Evolutionary conservation across 2,888 invertebrate genomes (phyloP), one percentile per base, ranked within the genome.

Genomic region (Cataglyphis rosenhaueri): DNA sequence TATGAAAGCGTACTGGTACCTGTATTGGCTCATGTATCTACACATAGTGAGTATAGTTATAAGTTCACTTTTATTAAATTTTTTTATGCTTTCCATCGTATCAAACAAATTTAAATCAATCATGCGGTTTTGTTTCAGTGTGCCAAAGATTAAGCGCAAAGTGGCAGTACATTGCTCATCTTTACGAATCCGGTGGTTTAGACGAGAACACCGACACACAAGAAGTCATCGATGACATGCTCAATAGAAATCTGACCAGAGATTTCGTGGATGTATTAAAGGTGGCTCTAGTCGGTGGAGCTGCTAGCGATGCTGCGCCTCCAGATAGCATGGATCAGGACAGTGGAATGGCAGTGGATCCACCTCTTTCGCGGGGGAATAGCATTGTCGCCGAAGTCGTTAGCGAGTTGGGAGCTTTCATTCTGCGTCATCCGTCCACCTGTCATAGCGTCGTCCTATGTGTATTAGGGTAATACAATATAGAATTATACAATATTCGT

Each of bases 231-330:
- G 97, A 98, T 92, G 98, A 98, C 91, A 97, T 98, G 95, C 95
- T 99, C 70, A 97, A 98, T 84, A 95, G 98, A 82, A 97, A 97
- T 82, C 95, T 98, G 79, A 98, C 98, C 0, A 96, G 98, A 84
- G 99, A 99, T 94, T 98, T 98, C 92, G 95, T 99, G 38, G 98
- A 98, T 90, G 96, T 98, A 1, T 94, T 98, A 35, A 97, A 97
- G 95, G 96, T 97, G 38, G 97, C 97, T 1, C 94, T 98, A 5
- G 97, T 98, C 35, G 97, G 97, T 48, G 97, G 97, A 44, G 95
- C 95, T 86, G 94, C 94, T 89, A 96, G 95, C 85, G 96, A 96
- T 59, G 95, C 96, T 57, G 86, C 95, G 4, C 95, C 94, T 84
- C 95, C 93, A 0, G 96, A 96, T 87, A 95, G 95, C 4, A 97